Percentiles rank a stretch among this genome's conserved stretches.
phyloP scores from a whole-genome alignment of 2,888 invertebrate species.

The Cerastis leucographa region DNA sequence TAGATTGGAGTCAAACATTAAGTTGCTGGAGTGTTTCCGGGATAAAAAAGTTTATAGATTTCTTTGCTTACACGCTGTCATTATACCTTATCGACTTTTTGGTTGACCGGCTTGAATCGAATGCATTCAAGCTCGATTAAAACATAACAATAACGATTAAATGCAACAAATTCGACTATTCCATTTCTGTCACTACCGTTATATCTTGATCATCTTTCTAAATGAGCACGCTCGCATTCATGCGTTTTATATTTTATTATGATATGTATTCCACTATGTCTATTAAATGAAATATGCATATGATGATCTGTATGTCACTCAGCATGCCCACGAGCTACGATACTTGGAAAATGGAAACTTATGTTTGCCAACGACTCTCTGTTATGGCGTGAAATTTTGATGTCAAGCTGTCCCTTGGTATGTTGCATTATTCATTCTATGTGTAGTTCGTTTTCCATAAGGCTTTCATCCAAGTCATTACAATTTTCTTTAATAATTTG shows the following conservation, averaged over 20 bases:
- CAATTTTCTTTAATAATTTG: slow-evolving; percentile 4
- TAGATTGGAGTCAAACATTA: slow-evolving; percentile 48
- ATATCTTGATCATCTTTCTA: slow-evolving; percentile 34
- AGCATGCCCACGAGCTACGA: slow-evolving; percentile 41
- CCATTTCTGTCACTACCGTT: slow-evolving; percentile 26
- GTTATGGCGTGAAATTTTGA: slow-evolving; percentile 63
- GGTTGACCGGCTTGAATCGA: not conserved
- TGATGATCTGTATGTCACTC: slow-evolving; percentile 62
- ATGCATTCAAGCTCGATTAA: slow-evolving; percentile 13
- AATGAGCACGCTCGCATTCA: slow-evolving; percentile 13
- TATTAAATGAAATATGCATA: slow-evolving; percentile 65
- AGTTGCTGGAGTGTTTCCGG: slow-evolving; percentile 51
- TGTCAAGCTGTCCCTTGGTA: slow-evolving; percentile 39
- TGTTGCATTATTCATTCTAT: slow-evolving; percentile 54
- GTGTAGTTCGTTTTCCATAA: slow-evolving; percentile 10
- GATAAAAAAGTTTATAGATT: slow-evolving; percentile 34
- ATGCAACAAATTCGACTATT: slow-evolving; percentile 15
- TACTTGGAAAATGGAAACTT: slow-evolving; percentile 62
- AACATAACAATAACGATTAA: slow-evolving; percentile 33
- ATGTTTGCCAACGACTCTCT: slow-evolving; percentile 42
- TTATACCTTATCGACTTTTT: slow-evolving; percentile 11
- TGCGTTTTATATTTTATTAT: slow-evolving; percentile 55
- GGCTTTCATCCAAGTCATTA: slow-evolving; percentile 13
- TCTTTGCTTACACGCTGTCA: slow-evolving; percentile 19
- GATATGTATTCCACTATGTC: slow-evolving; percentile 54